A percentile compares a stretch with the other conserved stretches of the same genome.
phyloP scores from a whole-genome alignment of 2,113 vertebrate species.

The Pluvianellus socialis region DNA sequence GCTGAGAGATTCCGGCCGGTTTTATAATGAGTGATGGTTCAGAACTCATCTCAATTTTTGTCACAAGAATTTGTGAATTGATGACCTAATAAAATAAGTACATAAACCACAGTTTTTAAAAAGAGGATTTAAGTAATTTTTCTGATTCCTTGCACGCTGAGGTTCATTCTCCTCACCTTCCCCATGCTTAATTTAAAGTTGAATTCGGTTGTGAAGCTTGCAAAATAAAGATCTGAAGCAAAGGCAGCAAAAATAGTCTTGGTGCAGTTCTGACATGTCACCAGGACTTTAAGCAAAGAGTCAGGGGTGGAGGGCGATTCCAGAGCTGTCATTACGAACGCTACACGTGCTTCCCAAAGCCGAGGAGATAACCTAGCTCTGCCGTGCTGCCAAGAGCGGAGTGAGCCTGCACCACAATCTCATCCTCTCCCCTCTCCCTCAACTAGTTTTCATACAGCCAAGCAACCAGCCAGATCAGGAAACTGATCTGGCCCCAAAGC shows the following conservation, averaged over 20 bases:
- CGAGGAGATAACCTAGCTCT: neutral
- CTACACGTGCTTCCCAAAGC: neutral
- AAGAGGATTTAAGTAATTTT: neutral
- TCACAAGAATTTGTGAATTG: neutral
- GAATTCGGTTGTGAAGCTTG: neutral
- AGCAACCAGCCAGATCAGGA: neutral
- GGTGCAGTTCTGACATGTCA: neutral
- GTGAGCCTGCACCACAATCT: neutral
- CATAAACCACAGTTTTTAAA: neutral
- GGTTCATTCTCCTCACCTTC: neutral
- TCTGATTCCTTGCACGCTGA: neutral
- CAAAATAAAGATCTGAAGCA: neutral
- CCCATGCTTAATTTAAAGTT: neutral
- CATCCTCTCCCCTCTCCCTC: neutral
- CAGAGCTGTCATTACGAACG: neutral
- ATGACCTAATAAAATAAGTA: constrained; percentile 21
- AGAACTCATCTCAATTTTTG: neutral
- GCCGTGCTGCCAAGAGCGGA: rapidly evolving
- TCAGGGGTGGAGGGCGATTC: neutral
- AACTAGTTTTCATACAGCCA: neutral
- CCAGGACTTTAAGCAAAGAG: neutral
- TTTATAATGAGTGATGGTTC: neutral
- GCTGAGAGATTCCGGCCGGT: neutral
- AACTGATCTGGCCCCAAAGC: neutral
- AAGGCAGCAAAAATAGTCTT: neutral